Percentiles rank a stretch among this genome's conserved stretches.
Conservation (phyloP, 2,113 vertebrate species). For the Salvelinus fontinalis region DNA sequence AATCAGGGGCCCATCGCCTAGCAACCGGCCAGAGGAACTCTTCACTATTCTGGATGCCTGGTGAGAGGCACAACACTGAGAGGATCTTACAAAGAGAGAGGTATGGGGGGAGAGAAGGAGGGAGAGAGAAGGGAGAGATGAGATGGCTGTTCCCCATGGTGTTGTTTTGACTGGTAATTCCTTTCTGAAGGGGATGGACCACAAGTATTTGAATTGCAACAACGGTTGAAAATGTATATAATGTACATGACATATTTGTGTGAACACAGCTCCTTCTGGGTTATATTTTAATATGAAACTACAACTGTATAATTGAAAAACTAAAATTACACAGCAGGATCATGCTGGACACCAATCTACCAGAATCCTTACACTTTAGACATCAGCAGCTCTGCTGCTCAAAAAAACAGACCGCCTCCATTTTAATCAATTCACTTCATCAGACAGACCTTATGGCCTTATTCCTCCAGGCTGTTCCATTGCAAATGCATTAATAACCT, state of each 20-base stretch:
- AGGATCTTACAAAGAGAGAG: background rate
- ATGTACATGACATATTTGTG: slow-evolving; percentile 4
- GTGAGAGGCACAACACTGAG: slow-evolving; percentile 47
- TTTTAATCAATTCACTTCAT: slow-evolving; percentile 53
- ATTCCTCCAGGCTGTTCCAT: slow-evolving; percentile 50
- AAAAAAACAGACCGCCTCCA: too few species aligned
- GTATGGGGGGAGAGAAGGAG: too few species aligned
- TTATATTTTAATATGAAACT: too few species aligned
- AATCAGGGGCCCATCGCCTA: slow-evolving; percentile 91
- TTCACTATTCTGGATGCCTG: slow-evolving; percentile 77
- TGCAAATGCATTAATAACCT: slow-evolving; percentile 67
- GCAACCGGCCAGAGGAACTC: slow-evolving; percentile 83
- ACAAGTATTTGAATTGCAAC: slow-evolving; percentile 26
- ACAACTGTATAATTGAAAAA: too few species aligned
- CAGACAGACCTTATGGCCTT: slow-evolving; percentile 50
- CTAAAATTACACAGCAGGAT: too few species aligned
- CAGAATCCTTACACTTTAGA: too few species aligned
- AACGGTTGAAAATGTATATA: slow-evolving; percentile 15
- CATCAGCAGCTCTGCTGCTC: too few species aligned
- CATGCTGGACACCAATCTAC: too few species aligned
- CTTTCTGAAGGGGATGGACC: too few species aligned
- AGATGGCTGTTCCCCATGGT: slow-evolving; percentile 21
- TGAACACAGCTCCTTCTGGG: slow-evolving; percentile 17
- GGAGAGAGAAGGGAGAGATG: too few species aligned
- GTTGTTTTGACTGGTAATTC: too few species aligned